These are phyloP conservation scores for Trisateles emortualis DNA, from an alignment of 2,888 invertebrate genomes.

Conservation along the genomic window DNA sequence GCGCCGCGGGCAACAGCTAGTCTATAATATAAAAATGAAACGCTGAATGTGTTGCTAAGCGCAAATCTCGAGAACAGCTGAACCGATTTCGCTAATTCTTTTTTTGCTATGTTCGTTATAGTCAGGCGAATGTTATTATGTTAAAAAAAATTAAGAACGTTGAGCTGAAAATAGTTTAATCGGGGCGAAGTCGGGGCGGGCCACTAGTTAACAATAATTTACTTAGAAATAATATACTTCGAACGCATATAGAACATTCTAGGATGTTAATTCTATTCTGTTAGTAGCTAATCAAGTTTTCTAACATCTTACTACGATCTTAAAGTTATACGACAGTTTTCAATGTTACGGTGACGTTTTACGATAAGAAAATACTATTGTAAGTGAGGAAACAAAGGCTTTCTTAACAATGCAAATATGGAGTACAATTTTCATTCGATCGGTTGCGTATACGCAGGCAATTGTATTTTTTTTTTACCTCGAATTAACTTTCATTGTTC, in stretches of 20 bases:
- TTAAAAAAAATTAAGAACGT: too few relatives aligned
- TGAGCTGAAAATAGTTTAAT: too few relatives aligned
- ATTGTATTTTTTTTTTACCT: neutral
- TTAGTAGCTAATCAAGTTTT: neutral
- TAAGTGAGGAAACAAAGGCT: slow-evolving; percentile 17
- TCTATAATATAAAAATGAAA: too few relatives aligned
- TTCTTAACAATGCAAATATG: slow-evolving; percentile 13
- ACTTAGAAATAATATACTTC: neutral
- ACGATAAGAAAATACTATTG: slow-evolving; percentile 18
- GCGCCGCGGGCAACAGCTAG: too few relatives aligned
- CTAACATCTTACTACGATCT: neutral
- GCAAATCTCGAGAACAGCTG: too few relatives aligned
- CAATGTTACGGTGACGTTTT: slow-evolving; percentile 9
- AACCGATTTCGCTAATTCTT: too few relatives aligned
- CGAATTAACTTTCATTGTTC: neutral
- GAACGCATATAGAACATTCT: neutral
- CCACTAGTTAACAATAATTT: too few relatives aligned
- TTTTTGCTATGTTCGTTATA: too few relatives aligned
- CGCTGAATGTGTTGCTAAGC: too few relatives aligned
- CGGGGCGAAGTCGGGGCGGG: too few relatives aligned
- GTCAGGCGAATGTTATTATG: too few relatives aligned
- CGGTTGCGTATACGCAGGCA: neutral
- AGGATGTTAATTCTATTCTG: neutral
- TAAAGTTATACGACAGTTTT: slow-evolving; percentile 4
- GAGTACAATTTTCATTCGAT: neutral